A percentile compares a stretch with the other conserved stretches of the same genome.
Conservation (phyloP, 2,797 vertebrate genomes). For the Masticophis lateralis region DNA sequence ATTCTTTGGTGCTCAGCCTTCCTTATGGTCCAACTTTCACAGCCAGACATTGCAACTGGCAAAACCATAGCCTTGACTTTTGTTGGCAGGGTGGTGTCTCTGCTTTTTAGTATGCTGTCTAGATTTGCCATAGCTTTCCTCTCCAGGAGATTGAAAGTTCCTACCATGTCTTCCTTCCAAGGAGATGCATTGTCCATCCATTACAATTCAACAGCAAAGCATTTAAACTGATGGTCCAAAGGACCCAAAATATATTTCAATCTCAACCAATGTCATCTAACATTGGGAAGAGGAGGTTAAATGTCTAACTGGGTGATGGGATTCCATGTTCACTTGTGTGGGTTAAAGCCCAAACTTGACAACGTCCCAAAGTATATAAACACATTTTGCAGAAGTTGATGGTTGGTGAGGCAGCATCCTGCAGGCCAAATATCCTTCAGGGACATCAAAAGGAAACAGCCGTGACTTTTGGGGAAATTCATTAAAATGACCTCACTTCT, state of each 20-base stretch:
- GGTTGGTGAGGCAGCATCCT: neutral
- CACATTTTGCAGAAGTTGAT: neutral
- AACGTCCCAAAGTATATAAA: neutral
- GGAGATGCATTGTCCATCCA: neutral
- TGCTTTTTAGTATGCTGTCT: too few relatives aligned
- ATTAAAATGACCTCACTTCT: neutral
- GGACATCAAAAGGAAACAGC: neutral
- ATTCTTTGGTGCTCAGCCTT: too few relatives aligned
- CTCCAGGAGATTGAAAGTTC: too few relatives aligned
- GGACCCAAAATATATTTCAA: neutral
- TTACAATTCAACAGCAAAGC: neutral
- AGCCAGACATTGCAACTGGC: too few relatives aligned
- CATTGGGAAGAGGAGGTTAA: neutral
- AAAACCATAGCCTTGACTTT: too few relatives aligned
- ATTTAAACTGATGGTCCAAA: slow-evolving; percentile 4
- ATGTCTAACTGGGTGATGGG: neutral
- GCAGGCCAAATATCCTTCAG: neutral
- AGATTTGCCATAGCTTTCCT: too few relatives aligned
- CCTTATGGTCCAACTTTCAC: too few relatives aligned
- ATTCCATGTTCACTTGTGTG: neutral
- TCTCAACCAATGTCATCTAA: neutral
- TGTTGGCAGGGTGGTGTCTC: too few relatives aligned
- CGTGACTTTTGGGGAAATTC: neutral
- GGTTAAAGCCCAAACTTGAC: neutral
- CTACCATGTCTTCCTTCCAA: neutral